Base-by-base conservation (phyloP, 2,797 vertebrate species). In the Sebastes vulpes region DNA sequence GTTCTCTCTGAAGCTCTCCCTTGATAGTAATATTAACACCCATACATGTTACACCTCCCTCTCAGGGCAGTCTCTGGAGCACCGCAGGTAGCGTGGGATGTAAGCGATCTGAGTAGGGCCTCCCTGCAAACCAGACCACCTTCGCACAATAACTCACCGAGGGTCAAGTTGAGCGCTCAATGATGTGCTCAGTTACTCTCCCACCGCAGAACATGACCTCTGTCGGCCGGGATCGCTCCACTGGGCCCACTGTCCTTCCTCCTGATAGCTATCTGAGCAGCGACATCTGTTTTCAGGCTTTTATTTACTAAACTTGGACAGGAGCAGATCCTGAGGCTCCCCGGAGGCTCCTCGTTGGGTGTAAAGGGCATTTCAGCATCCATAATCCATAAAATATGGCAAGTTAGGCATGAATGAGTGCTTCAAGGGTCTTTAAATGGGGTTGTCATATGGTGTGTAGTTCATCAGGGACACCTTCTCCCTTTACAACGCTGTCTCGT, bases 221-320 rank as follows among this genome's bases (percentile, higher is more conserved):
- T 84, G 79, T 76, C 28, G 12, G 77, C 59, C 65, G 3, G 65
- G 32, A 79, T 79, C 56, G 80, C 80, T 93, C 88, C 86, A n/a
- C 80, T 65, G 79, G 79, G 79, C 79, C 83, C 82, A 26, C 77
- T 26, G 81, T 79, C 74, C 84, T 81, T 88, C 84, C 80, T 82
- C 84, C 80, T 64, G 84, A 87, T 79, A 46, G 75, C 67, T 58
- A 75, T 87, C 88, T 79, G 71, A 84, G 84, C 50, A 48, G 56
- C 31, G 52, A 86, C 90, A 89, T 91, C 89, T 90, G 87, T 88
- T 92, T 92, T 83, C 78, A 80, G 81, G 69, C 56, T 74, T 70
- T 72, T 88, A 83, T 91, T 93, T 89, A 87, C 84, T 81, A 80
- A 90, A 91, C 68, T 32, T 26, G 28, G 75, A 88, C 73, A 57